A percentile compares a stretch with the other conserved stretches of the same genome.
Evolutionary conservation across 2,888 invertebrate genomes (phyloP).

Genomic region (Neuroscelio doddi): DNA sequence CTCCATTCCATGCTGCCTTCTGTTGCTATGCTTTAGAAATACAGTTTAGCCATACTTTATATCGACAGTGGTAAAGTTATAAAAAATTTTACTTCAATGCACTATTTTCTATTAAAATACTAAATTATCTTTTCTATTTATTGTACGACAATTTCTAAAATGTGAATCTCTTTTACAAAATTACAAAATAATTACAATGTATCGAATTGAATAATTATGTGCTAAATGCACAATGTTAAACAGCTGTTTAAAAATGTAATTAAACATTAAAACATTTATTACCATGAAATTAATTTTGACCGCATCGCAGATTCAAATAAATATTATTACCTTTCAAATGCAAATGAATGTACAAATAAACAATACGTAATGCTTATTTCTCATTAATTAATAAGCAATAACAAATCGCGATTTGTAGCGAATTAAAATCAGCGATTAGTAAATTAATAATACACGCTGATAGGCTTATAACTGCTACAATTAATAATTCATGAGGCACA

Average conservation of each 20-base stretch:
- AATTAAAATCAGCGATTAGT: constrained; percentile 13
- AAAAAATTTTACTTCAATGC: not conserved
- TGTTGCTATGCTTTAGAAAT: not conserved
- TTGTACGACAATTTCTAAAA: too few relatives aligned
- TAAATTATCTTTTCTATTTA: too few relatives aligned
- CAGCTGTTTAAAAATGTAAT: too few relatives aligned
- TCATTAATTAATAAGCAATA: constrained; percentile 15
- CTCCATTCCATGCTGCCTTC: constrained; percentile 5
- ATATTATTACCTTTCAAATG: too few relatives aligned
- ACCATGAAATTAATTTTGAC: too few relatives aligned
- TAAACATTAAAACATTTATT: too few relatives aligned
- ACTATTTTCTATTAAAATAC: too few relatives aligned
- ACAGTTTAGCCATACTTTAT: not conserved
- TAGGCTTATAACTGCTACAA: constrained; percentile 8
- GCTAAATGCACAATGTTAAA: too few relatives aligned
- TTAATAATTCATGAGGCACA: constrained; percentile 34
- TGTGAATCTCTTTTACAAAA: too few relatives aligned
- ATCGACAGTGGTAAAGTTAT: not conserved
- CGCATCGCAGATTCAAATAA: too few relatives aligned
- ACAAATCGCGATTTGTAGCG: constrained; percentile 9
- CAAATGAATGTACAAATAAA: constrained; percentile 16
- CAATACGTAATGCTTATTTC: constrained; percentile 9
- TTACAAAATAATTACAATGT: too few relatives aligned
- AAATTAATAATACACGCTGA: constrained; percentile 4
- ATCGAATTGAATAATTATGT: too few relatives aligned